Conservation (phyloP, 2,113 vertebrate genomes). For the Mustelus asterias region DNA sequence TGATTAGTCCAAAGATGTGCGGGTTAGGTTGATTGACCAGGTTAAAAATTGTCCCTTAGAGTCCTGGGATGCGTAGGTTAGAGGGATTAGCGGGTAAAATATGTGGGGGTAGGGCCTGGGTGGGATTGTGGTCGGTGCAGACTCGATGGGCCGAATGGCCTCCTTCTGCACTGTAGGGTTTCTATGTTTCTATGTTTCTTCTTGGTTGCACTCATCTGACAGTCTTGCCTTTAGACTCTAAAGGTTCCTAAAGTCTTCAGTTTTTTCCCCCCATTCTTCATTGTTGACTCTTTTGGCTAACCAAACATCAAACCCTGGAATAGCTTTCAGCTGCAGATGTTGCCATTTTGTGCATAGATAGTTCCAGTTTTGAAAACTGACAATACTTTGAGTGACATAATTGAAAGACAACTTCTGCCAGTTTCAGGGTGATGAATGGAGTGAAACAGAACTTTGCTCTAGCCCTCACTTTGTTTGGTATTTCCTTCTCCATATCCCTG, state of each 20-base stretch:
- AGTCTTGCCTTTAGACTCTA: not conserved
- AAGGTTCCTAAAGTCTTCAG: not conserved
- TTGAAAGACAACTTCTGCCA: not conserved
- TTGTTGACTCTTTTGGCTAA: not conserved
- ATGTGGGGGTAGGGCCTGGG: too few species aligned
- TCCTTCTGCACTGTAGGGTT: too few species aligned
- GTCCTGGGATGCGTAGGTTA: too few species aligned
- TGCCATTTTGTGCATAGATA: not conserved
- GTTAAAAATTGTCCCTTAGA: too few species aligned
- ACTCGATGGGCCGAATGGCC: too few species aligned
- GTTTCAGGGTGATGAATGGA: not conserved
- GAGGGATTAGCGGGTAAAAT: too few species aligned
- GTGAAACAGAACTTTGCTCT: not conserved
- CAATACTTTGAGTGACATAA: not conserved
- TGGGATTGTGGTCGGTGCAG: too few species aligned
- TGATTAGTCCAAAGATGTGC: too few species aligned
- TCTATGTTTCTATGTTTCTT: too few species aligned
- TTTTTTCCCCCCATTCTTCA: not conserved
- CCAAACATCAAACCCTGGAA: not conserved
- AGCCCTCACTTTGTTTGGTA: not conserved
- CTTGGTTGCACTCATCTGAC: not conserved
- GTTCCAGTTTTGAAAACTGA: not conserved
- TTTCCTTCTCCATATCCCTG: not conserved
- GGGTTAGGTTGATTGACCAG: too few species aligned
- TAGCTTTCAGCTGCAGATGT: not conserved